Base-by-base conservation (phyloP, 92 coral and sea anemone species). In the Epizoanthus stellaris region DNA sequence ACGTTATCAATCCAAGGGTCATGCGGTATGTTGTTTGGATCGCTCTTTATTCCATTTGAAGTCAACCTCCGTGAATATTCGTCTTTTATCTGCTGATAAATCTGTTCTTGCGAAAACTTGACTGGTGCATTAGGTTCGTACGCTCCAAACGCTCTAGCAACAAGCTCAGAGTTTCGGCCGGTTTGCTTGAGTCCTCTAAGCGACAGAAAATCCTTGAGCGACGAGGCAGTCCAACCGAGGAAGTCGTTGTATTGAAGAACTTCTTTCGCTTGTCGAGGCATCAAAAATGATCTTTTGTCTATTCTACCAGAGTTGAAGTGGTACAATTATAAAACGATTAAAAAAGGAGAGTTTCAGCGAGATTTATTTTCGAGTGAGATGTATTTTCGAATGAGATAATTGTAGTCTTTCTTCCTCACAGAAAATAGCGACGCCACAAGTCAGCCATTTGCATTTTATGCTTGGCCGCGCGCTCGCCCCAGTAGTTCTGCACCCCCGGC, bases 61-160 rank as follows among this genome's bases (percentile, higher is more conserved):
- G 19, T 52, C 17, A 88, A 62, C 40, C 89, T 69, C 36, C 21
- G 74, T 8, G 59, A 6, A 25, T 89, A 89, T 34, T 89, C 92
- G 3, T 53, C 75, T 56, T 62, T 52, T 7, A 89, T 59, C 2
- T 71, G 76, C 23, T 76, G 23, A 68, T 67, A 39, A 16, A 86
- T 90, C 23, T 90, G 84, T 39, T 90, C 88, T 49, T 90, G 93
- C 0, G 87, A 25, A 66, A 80, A 90, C 30, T 73, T 90, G 43
- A 71, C 65, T 19, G 80, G 90, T 5, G 30, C 71, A 0, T 76
- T 70, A 17, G 61, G 63, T 64, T 85, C 92, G 58, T 89, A 64
- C 2, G 89, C 89, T 3, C 93, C 92, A 80, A 89, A 89, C 25
- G 89, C 89, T 40, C 91, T 84, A 3, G 91, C 89, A 0, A 84